Percentiles rank a stretch among this genome's conserved stretches.
Conservation (phyloP, 1,140 invertebrate genomes). For the Pseudachorutes palmiensis region DNA sequence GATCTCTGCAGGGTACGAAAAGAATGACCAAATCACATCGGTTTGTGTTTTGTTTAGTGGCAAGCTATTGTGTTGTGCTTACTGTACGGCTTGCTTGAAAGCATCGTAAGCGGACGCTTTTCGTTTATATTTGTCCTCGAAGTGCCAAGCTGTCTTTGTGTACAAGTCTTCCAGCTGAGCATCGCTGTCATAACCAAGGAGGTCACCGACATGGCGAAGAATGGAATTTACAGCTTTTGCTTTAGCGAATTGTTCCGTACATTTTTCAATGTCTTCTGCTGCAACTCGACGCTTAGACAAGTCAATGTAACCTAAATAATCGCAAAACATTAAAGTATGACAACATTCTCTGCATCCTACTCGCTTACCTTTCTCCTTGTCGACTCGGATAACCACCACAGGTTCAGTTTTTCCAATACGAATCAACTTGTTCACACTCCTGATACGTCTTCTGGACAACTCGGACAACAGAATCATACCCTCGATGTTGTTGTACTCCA, state of each 20-base stretch:
- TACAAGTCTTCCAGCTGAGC: constrained; percentile 92
- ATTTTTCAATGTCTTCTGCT: constrained; percentile 94
- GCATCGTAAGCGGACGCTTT: constrained; percentile 93
- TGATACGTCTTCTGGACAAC: constrained; percentile 92
- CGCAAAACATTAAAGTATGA: not conserved
- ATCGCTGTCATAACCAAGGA: constrained; percentile 81
- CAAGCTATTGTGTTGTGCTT: constrained; percentile 45
- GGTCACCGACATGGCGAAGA: constrained; percentile 89
- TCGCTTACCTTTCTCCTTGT: constrained; percentile 89
- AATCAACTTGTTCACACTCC: constrained; percentile 99
- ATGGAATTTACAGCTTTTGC: constrained; percentile 99
- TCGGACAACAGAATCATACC: constrained; percentile 94
- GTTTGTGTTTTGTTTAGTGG: not conserved
- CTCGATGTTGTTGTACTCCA: constrained; percentile 99
- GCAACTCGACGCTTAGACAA: constrained; percentile 97
- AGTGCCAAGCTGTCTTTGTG: constrained; percentile 96
- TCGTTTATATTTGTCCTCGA: constrained; percentile 96
- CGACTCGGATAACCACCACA: constrained; percentile 97
- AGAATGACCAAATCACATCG: not conserved
- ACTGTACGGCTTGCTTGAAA: constrained; percentile 97
- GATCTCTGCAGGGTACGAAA: constrained; percentile 57
- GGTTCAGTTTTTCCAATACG: constrained; percentile 97
- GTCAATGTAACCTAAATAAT: constrained; percentile 86
- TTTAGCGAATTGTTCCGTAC: constrained; percentile 96
- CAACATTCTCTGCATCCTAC: not conserved